Evolutionary conservation across 2,797 vertebrate genomes (phyloP).

Genomic region (Lophura swinhoii): DNA sequence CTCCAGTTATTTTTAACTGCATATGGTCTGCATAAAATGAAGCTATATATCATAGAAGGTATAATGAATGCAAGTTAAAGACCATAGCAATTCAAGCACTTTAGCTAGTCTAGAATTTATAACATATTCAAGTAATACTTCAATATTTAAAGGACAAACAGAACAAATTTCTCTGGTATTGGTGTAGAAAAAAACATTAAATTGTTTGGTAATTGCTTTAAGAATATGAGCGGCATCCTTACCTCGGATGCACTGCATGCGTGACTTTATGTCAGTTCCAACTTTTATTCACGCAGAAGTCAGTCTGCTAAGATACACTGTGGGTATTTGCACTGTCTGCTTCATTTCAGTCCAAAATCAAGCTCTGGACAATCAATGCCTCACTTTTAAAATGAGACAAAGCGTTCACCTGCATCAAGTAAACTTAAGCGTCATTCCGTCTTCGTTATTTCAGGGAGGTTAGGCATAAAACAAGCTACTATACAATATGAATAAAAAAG

Average conservation of each 20-base stretch:
- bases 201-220: background rate
- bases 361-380: background rate
- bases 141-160: slow-evolving; percentile 26
- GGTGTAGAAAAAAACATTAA: slow-evolving; percentile 11
- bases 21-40: slow-evolving; percentile 74
- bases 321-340: background rate
- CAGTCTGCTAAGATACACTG: background rate
- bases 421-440: background rate
- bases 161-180: background rate
- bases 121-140: slow-evolving; percentile 28
- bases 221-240: background rate
- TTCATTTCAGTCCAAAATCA: background rate
- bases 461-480: slow-evolving; percentile 20
- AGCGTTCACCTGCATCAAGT: background rate
- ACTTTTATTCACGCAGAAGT: background rate
- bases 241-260: background rate
- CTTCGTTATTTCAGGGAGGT: background rate
- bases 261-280: background rate
- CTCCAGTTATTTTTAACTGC: slow-evolving; percentile 67
- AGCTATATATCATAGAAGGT: slow-evolving; percentile 62
- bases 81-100: slow-evolving; percentile 26
- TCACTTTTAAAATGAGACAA: slow-evolving; percentile 32
- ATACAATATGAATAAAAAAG: slow-evolving; percentile 14
- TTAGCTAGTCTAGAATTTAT: slow-evolving; percentile 37
- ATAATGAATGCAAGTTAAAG: slow-evolving; percentile 58